Percentiles rank a stretch among this genome's conserved stretches.
These are phyloP conservation scores for Micrasema longulum DNA, from an alignment of 1,140 invertebrate genomes.

Conservation along the genomic window DNA sequence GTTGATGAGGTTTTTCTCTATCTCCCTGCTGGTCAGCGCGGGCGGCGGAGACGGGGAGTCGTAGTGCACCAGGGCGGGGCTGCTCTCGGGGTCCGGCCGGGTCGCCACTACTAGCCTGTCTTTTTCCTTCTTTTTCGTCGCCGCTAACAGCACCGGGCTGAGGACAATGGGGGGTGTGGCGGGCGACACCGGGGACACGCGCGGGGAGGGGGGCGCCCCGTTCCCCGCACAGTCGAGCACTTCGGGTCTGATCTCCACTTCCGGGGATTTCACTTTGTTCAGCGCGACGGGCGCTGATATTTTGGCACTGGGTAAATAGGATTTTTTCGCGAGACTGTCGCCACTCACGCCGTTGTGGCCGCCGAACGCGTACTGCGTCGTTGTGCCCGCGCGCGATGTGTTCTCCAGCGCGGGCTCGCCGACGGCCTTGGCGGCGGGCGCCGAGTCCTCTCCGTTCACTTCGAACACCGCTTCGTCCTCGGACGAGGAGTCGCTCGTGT, in stretches of 20 bases:
- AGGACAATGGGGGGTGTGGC: not conserved
- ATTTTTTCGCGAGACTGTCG: constrained; percentile 58
- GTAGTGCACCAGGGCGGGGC: constrained; percentile 37
- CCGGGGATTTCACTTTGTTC: constrained; percentile 54
- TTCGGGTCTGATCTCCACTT: constrained; percentile 18
- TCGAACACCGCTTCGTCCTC: constrained; percentile 58
- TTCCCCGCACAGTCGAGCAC: no score
- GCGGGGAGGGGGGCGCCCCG: constrained; percentile 5
- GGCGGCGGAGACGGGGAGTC: constrained; percentile 57
- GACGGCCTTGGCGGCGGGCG: constrained; percentile 58
- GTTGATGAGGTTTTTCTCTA: constrained; percentile 80
- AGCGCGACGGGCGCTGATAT: constrained; percentile 55
- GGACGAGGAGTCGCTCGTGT: constrained; percentile 46
- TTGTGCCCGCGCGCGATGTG: constrained; percentile 76
- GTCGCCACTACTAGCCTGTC: constrained; percentile 10
- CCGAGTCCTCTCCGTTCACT: constrained; percentile 58
- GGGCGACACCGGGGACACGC: constrained; percentile 28
- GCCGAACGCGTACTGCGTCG: constrained; percentile 73
- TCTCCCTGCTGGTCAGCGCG: constrained; percentile 72
- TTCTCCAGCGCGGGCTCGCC: constrained; percentile 73
- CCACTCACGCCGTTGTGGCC: constrained; percentile 49
- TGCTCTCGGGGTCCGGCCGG: constrained; percentile 6
- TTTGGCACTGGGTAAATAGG: constrained; percentile 68
- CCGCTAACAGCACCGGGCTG: constrained; percentile 27
- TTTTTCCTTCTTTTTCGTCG: constrained; percentile 27